These are phyloP conservation scores for Drosophila prostipennis DNA, from an alignment of 2,888 invertebrate species.

Conservation along the genomic window DNA sequence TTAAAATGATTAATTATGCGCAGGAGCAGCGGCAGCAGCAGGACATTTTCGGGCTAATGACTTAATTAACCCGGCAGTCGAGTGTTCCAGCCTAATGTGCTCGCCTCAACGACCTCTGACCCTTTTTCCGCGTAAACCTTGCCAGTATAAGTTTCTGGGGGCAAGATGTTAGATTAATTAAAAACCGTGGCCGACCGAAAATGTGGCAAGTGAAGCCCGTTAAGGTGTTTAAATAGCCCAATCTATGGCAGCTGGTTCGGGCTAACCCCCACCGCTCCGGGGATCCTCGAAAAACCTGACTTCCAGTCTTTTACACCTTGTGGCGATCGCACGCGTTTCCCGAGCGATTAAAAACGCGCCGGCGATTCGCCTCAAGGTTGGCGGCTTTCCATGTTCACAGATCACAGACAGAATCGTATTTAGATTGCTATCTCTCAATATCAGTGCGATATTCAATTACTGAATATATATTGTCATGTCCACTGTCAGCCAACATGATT, in stretches of 20 bases:
- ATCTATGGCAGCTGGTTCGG: conserved; percentile 33
- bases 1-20: conserved; percentile 78
- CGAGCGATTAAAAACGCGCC: conserved; percentile 58
- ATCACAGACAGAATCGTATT: conserved; percentile 21
- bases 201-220: conserved; percentile 63
- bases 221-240: conserved; percentile 28
- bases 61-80: conserved; percentile 70
- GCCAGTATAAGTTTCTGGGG: background rate
- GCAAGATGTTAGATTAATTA: conserved; percentile 68
- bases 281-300: conserved; percentile 66
- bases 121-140: conserved; percentile 70
- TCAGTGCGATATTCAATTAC: conserved; percentile 68
- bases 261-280: conserved; percentile 1
- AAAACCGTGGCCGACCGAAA: conserved; percentile 61
- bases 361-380: conserved; percentile 50
- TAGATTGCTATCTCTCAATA: conserved; percentile 25
- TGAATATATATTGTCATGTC: conserved; percentile 72
- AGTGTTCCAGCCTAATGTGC: conserved; percentile 72
- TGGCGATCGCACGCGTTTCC: conserved; percentile 41
- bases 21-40: conserved; percentile 61
- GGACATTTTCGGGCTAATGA: conserved; percentile 77
- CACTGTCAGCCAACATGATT: conserved; percentile 51
- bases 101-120: conserved; percentile 77
- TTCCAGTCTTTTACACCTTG: conserved; percentile 74
- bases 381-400: conserved; percentile 36